These are phyloP conservation scores for Ceratina australensis DNA, from an alignment of 1,140 invertebrate genomes.

Conservation along the genomic window DNA sequence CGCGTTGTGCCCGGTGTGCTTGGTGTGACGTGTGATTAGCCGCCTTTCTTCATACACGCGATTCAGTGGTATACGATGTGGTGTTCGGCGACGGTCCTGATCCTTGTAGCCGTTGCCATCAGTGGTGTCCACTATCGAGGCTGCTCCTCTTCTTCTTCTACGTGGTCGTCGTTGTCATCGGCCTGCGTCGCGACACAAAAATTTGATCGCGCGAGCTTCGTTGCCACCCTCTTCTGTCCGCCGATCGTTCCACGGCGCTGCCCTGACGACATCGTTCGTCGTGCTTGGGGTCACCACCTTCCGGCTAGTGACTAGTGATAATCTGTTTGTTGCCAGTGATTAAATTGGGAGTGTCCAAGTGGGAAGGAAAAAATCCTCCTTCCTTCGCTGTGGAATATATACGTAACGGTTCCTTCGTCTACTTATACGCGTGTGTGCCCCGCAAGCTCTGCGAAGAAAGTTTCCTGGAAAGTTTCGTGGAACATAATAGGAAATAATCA, in stretches of 20 bases:
- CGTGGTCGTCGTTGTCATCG: constrained; percentile 27
- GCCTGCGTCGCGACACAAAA: constrained; percentile 54
- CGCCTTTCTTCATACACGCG: constrained; percentile 55
- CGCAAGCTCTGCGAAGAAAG: constrained; percentile 15
- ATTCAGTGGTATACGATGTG: constrained; percentile 72
- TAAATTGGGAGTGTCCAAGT: constrained; percentile 44
- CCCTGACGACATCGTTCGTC: constrained; percentile 59
- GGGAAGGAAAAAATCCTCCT: constrained; percentile 24
- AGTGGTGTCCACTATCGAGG: constrained; percentile 66
- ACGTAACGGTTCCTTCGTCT: constrained; percentile 39
- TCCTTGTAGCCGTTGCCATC: constrained; percentile 61
- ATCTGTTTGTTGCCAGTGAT: constrained; percentile 56
- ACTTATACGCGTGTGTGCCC: constrained; percentile 26
- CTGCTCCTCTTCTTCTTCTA: constrained; percentile 32
- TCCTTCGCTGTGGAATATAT: constrained; percentile 33
- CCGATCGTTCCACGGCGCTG: constrained; percentile 48
- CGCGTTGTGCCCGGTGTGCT: constrained; percentile 53
- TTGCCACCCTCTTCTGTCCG: constrained; percentile 39
- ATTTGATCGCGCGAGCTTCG: constrained; percentile 61
- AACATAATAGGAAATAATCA: constrained; percentile 16
- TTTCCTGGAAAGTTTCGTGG: constrained; percentile 1
- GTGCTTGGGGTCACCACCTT: constrained; percentile 61
- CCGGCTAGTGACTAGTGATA: constrained; percentile 66
- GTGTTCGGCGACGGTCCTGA: constrained; percentile 67
- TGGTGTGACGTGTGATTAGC: constrained; percentile 72